Base-by-base conservation (phyloP, 2,113 vertebrate genomes). In the Rhinoptilus africanus region DNA sequence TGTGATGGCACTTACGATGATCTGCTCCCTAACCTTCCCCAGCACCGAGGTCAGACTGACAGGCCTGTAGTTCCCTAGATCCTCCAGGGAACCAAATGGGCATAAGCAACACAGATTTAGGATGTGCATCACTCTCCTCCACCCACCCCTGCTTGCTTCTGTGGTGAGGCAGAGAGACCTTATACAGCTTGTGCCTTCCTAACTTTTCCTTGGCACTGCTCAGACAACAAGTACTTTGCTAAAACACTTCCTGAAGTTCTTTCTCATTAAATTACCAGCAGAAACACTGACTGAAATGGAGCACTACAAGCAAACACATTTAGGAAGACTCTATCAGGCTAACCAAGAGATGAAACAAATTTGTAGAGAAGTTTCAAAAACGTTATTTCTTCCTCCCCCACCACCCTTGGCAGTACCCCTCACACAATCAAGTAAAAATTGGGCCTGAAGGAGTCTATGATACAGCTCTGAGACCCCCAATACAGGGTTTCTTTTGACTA, bases 11-110 rank as follows among this genome's bases (percentile, higher is more conserved):
- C 16, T 30, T 20, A 57, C 6, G 20, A 37, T 30, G 5, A 56
- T n/a, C 24, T 27, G 24, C 18, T 80, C 51, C 19, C 20, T 17
- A 22, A 35, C 4, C 5, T 81, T 85, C 22, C 5, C 5, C 0
- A 0, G 7, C 34, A 63, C 12, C 0, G 0, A 66, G 45, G 19
- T 68, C 57, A 85, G 16, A 0, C 1, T 71, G 16, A 60, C 2
- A 50, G 12, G 17, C 12, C 22, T 3, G 5, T 15, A 84, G 18
- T 48, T 56, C n/a, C 34, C 28, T 1, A 0, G 4, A 47, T 24
- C 12, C 19, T 63, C 12, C 26, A 27, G 35, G 35, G 26, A 63
- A 39, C 26, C 24, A 39, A 18, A 39, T 12, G 4, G 66, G 23
- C 6, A 19, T 4, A 14, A 50, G 18, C 54, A 60, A 66, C 48